Evolutionary conservation across 2,888 invertebrate genomes (phyloP).

Genomic region (Callimorpha dominula): DNA sequence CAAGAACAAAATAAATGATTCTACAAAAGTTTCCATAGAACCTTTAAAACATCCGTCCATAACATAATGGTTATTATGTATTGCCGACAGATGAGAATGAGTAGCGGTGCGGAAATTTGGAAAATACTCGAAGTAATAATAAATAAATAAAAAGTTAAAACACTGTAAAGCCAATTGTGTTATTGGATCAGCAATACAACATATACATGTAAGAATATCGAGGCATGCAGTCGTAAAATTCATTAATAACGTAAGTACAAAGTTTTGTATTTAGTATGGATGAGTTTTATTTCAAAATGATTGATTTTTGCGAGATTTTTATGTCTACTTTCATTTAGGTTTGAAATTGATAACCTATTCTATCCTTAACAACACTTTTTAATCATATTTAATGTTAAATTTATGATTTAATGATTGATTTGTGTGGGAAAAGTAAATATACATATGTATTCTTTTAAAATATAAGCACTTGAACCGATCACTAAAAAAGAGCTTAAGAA

Average conservation of each 20-base stretch:
- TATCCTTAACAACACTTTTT: no score
- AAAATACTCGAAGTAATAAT: slow-evolving; percentile 52
- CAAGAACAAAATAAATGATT: slow-evolving; percentile 9
- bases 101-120: slow-evolving; percentile 72
- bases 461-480: no score
- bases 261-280: slow-evolving; percentile 10
- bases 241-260: neutral
- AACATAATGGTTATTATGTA: slow-evolving; percentile 70
- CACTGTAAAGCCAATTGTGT: slow-evolving; percentile 73
- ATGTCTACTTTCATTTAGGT: no score
- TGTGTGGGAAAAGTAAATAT: no score
- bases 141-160: slow-evolving; percentile 48
- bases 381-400: no score
- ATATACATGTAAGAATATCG: slow-evolving; percentile 42
- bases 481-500: no score
- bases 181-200: slow-evolving; percentile 77
- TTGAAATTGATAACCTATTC: no score
- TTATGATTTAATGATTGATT: no score
- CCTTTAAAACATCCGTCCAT: slow-evolving; percentile 47
- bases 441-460: no score
- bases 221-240: slow-evolving; percentile 55
- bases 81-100: slow-evolving; percentile 77
- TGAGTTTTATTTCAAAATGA: slow-evolving; percentile 46
- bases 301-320: neutral
- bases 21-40: slow-evolving; percentile 1